Conservation (phyloP, 2,113 vertebrate species). For the Misgurnus mizolepis region DNA sequence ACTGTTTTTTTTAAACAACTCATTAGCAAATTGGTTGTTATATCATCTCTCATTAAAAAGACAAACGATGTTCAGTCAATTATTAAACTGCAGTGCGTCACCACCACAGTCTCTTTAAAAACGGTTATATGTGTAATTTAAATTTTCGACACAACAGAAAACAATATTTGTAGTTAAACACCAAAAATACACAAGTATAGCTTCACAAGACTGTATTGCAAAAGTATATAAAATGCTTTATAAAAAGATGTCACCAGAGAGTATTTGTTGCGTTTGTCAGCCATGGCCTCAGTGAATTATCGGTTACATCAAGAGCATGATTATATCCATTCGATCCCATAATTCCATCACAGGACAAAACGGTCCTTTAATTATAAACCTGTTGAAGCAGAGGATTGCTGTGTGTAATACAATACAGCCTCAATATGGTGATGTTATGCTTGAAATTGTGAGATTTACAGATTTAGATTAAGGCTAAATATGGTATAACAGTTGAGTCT, state of each 20-base stretch:
- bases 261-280: conserved; percentile 38
- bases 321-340: background rate
- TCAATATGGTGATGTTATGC: background rate
- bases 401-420: background rate
- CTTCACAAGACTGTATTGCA: conserved; percentile 29
- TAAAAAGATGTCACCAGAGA: conserved; percentile 53
- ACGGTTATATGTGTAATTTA: conserved; percentile 8
- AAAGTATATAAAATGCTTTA: conserved; percentile 54
- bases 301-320: conserved; percentile 16
- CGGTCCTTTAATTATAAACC: background rate
- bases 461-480: conserved; percentile 28
- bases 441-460: background rate
- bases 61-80: background rate
- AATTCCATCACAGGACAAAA: background rate
- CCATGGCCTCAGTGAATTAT: conserved; percentile 27
- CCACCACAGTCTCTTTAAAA: background rate
- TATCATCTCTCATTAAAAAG: conserved; percentile 1
- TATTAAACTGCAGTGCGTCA: background rate
- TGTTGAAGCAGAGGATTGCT: background rate
- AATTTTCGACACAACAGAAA: conserved; percentile 7
- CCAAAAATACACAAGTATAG: conserved; percentile 24
- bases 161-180: conserved; percentile 25
- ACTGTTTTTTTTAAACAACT: background rate
- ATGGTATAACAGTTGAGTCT: background rate
- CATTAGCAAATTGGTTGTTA: background rate